Evolutionary conservation across 2,888 invertebrate species (phyloP), one percentile per base, ranked within the genome.

Genomic region (Tanytarsus gracilentus): DNA sequence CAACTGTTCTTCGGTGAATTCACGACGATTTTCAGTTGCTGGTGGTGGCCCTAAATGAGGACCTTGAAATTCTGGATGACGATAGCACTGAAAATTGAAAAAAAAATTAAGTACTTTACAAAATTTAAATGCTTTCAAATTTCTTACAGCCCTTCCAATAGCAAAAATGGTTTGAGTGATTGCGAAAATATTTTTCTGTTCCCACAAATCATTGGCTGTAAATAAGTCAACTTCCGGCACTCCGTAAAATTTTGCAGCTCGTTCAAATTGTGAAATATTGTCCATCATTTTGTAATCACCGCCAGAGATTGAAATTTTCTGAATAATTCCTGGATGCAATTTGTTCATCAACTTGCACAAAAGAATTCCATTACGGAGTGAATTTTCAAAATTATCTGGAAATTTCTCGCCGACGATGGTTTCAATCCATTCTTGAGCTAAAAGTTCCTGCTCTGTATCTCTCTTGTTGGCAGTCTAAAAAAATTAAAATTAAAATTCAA

Each of bases 201-300:
- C 95, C 81, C 88, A 93, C 26, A 96, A 79, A 69, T 95, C 95
- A 0, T 91, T 90, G 1, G 94, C 88, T 75, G 93, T 91, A 78
- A 94, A 94, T 9, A 88, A 78, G 70, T 94, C 94, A 1, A 84
- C 83, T 65, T 89, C 88, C 5, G 88, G 83, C 1, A 95, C 88
- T 56, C 94, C 95, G 67, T 91, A 87, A 67, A 80, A 82, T 48
- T 84, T 79, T 69, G 88, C 88, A 1, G 88, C 90, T 65, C 84
- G 84, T 67, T 89, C 85, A 71, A 94, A 92, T 69, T 88, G 88
- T 74, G 82, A 88, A 63, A 95, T 86, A 71, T 96, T 96, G 70
- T 96, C 95, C 94, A 96, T 95, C 80, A 90, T 86, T 71, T 94
- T 95, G 78, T 96, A 96, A 68, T 94, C 93, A 4, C 92, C 91